phyloP scores from a whole-genome alignment of 2,888 invertebrate species.

The Leptopilina syphax region DNA sequence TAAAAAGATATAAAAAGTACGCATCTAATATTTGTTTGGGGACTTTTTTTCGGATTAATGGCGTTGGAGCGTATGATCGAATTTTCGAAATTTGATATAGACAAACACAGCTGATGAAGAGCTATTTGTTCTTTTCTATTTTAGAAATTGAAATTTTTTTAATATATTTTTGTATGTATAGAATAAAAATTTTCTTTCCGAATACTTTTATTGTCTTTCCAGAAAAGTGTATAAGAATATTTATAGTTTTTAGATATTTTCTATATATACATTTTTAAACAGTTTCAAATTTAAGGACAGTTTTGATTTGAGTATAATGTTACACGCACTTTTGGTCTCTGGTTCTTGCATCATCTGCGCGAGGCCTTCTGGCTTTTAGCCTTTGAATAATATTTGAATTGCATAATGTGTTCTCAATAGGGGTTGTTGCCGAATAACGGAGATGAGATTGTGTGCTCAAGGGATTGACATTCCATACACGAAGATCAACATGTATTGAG shows the following conservation, averaged over 20 bases:
- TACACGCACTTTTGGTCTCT: constrained; percentile 44
- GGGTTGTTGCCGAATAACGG: constrained; percentile 61
- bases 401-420: constrained; percentile 71
- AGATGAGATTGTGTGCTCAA: constrained; percentile 71
- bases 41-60: constrained; percentile 41
- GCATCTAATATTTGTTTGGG: constrained; percentile 49
- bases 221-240: too few relatives aligned
- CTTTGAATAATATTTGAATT: constrained; percentile 77
- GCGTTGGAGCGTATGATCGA: constrained; percentile 72
- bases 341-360: constrained; percentile 67
- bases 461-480: constrained; percentile 63
- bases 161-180: too few relatives aligned
- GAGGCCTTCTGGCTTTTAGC: constrained; percentile 72
- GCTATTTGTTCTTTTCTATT: neutral
- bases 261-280: neutral
- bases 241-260: too few relatives aligned
- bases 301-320: constrained; percentile 1
- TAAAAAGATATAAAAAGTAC: constrained; percentile 34
- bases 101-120: constrained; percentile 68
- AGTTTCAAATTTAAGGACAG: neutral
- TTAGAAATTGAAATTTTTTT: too few relatives aligned
- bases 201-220: too few relatives aligned
- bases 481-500: constrained; percentile 2
- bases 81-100: constrained; percentile 67
- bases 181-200: too few relatives aligned